These are phyloP conservation scores for Hesperophylax magnus DNA, from an alignment of 1,140 invertebrate genomes.

Conservation along the genomic window DNA sequence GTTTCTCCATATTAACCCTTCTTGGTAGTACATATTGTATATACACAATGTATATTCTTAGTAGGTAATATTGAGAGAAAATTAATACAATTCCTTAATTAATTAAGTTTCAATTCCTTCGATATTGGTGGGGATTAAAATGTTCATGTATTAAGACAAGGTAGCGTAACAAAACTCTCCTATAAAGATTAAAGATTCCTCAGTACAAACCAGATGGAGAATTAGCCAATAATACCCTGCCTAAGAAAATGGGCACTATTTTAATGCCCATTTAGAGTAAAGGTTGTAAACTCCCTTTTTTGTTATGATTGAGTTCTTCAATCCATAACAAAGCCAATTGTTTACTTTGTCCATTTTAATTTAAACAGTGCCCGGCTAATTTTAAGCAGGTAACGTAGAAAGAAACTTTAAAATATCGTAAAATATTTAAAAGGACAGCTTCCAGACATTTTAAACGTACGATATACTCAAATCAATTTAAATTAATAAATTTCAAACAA, in stretches of 20 bases:
- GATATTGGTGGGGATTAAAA: no score
- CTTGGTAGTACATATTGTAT: conserved; percentile 40
- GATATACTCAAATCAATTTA: no score
- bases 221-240: conserved; percentile 62
- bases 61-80: conserved; percentile 24
- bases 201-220: conserved; percentile 17
- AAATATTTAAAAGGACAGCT: no score
- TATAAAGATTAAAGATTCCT: no score
- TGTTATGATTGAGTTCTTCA: conserved; percentile 42
- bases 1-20: conserved; percentile 35
- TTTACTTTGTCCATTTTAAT: conserved; percentile 56
- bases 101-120: no score
- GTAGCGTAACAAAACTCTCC: no score
- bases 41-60: conserved; percentile 43
- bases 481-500: no score
- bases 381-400: no score
- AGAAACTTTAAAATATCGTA: no score
- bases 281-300: conserved; percentile 77
- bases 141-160: no score
- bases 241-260: conserved; percentile 86
- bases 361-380: conserved; percentile 42
- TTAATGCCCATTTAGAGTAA: conserved; percentile 93
- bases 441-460: no score
- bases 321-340: conserved; percentile 42
- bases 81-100: no score